A percentile compares a stretch with the other conserved stretches of the same genome.
Evolutionary conservation across 92 coral and sea anemone genomes (phyloP).

Genomic region (Bergia puertoricense): DNA sequence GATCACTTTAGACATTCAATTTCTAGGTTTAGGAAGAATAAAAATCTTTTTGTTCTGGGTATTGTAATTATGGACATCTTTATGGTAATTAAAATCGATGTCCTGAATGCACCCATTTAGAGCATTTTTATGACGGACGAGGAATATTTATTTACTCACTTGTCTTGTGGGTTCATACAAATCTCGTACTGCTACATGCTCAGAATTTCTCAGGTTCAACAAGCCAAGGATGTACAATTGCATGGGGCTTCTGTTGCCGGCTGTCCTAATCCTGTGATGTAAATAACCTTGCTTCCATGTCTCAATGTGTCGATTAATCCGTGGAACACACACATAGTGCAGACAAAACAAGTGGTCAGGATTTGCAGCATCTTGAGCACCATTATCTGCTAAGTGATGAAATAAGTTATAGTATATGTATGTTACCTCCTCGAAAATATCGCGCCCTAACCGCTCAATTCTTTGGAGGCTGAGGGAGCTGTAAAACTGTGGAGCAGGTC

Average conservation of each 20-base stretch:
- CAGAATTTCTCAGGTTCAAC: conserved; percentile 42
- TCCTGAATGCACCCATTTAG: no score
- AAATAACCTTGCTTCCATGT: conserved; percentile 56
- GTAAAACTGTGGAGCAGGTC: no score
- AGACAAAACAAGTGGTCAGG: conserved; percentile 39
- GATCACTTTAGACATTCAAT: no score
- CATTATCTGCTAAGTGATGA: conserved; percentile 52
- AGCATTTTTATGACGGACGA: no score
- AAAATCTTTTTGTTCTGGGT: no score
- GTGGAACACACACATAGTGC: conserved; percentile 48
- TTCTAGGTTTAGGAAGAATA: no score
- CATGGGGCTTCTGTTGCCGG: conserved; percentile 57
- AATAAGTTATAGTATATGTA: conserved; percentile 48
- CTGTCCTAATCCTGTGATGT: conserved; percentile 53
- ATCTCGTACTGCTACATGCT: conserved; percentile 44
- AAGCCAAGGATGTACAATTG: conserved; percentile 54
- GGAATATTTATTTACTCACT: no score
- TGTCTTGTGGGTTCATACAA: conserved; percentile 29
- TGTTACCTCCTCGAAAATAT: conserved; percentile 43
- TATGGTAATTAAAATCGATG: no score
- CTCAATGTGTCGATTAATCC: conserved; percentile 46
- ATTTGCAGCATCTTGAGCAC: conserved; percentile 45
- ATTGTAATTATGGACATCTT: no score
- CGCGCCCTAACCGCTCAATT: conserved; percentile 28
- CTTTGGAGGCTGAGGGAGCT: no score